Conservation (phyloP, 35 echinoderm and acorn worm species). For the Apostichopus parvimensis region DNA sequence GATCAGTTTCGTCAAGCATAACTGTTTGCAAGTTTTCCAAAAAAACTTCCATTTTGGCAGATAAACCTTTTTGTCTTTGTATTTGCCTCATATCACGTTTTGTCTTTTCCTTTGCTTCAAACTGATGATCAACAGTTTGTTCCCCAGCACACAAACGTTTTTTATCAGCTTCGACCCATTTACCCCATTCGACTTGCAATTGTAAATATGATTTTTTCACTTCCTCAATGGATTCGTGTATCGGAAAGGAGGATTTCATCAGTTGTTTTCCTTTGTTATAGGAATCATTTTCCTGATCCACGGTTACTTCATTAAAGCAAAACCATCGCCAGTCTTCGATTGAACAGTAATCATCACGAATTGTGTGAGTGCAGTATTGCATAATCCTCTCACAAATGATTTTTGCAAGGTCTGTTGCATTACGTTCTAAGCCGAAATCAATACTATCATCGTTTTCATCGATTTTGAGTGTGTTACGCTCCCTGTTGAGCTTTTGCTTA, state of each 20-base stretch:
- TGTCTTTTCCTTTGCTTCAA: background rate
- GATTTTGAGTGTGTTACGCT: too few relatives aligned
- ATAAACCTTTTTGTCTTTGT: background rate
- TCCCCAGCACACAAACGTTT: background rate
- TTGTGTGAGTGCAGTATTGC: background rate
- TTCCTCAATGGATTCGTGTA: background rate
- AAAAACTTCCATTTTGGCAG: background rate
- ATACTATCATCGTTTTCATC: too few relatives aligned
- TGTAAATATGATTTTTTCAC: background rate
- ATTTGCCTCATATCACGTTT: background rate
- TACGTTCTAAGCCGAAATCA: background rate
- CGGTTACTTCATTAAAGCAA: background rate
- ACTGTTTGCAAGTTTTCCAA: background rate
- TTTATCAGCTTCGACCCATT: background rate
- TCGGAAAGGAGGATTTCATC: background rate
- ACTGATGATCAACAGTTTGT: background rate
- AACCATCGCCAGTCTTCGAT: background rate
- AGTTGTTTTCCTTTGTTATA: background rate
- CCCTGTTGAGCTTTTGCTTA: background rate
- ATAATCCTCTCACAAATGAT: background rate
- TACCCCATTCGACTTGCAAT: background rate
- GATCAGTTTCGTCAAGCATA: background rate
- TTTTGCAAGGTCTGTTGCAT: background rate
- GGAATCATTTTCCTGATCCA: background rate
- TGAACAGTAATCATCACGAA: background rate